Evolutionary conservation across 2,797 vertebrate genomes (phyloP), one percentile per base, ranked within the genome.

Genomic region (Neosilurus mollespiculum): DNA sequence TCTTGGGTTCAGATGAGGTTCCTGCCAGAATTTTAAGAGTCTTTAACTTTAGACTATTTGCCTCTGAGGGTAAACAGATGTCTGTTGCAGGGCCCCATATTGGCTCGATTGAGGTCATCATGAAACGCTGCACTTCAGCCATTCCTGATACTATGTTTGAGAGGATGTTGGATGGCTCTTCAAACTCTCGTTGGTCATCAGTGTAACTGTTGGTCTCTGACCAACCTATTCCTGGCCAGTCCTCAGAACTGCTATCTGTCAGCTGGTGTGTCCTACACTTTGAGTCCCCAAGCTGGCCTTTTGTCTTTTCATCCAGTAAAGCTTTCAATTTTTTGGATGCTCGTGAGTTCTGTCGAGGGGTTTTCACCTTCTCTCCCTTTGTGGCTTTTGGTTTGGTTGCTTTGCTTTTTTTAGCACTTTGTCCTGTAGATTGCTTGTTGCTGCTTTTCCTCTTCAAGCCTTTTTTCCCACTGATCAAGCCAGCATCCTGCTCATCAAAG

Each of bases 21-120:
- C 97, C 97, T 90, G 97, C 97, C 90, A 99, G 94, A 93, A 99
- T 99, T 95, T 99, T 98, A 77, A 99, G 96, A 87, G 98, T 99
- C 95, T 99, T 99, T 92, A 98, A 93, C 94, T 99, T 99, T 90
- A 99, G 95, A 92, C 95, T 99, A 89, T 99, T 99, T 77, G 97
- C 96, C 87, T 99, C 97, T 0, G 96, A 95, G 26, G 98, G 96
- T 78, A 95, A 95, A 90, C 96, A 97, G 87, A 96, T 92, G 89
- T 97, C 96, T 67, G 96, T 93, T 87, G 96, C 95, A 0, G 97
- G 97, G 81, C 96, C 96, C 96, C 97, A 99, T 87, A 99, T 92
- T 67, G 98, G 98, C 91, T 99, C 98, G 43, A 99, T 98, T 86
- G 98, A 99, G 87, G 97, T 97, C 98, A 99, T 99, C 98, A 99